Evolutionary conservation across 2,888 invertebrate species (phyloP).

Genomic region (Diaphora mendica): DNA sequence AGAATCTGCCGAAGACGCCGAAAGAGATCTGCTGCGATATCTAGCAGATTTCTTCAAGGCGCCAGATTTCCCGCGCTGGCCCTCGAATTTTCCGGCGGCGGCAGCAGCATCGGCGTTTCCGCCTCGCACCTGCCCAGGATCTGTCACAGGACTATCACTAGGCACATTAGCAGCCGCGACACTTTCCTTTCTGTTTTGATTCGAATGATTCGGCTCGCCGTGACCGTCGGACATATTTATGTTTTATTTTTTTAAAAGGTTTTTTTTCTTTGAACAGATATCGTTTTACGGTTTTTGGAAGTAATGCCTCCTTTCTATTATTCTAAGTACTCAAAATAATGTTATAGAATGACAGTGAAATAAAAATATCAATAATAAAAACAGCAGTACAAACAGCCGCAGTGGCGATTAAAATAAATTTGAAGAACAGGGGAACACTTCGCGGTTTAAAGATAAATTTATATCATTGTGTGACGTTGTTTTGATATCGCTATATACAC

Average conservation of each 20-base stretch:
- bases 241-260: slow-evolving; percentile 29
- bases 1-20: slow-evolving; percentile 97
- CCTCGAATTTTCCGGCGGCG: slow-evolving; percentile 76
- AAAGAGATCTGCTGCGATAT: slow-evolving; percentile 95
- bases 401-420: slow-evolving; percentile 54
- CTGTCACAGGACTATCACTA: slow-evolving; percentile 91
- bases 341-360: slow-evolving; percentile 37
- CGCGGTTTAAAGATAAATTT: slow-evolving; percentile 42
- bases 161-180: slow-evolving; percentile 83
- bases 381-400: slow-evolving; percentile 65
- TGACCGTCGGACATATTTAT: slow-evolving; percentile 76
- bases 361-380: slow-evolving; percentile 69
- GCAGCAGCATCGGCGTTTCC: slow-evolving; percentile 72
- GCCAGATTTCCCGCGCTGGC: slow-evolving; percentile 87
- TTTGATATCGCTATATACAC: slow-evolving; percentile 55
- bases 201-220: slow-evolving; percentile 71
- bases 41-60: slow-evolving; percentile 95
- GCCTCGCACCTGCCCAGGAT: slow-evolving; percentile 89
- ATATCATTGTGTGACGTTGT: slow-evolving; percentile 38
- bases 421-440: slow-evolving; percentile 38
- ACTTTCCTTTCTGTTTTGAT: slow-evolving; percentile 74
- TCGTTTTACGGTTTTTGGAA: slow-evolving; percentile 31
- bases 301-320: slow-evolving; percentile 24
- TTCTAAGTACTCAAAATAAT: slow-evolving; percentile 19
- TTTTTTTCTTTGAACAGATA: slow-evolving; percentile 27